phyloP scores from a whole-genome alignment of 2,888 invertebrate species.

The Polia nebulosa region DNA sequence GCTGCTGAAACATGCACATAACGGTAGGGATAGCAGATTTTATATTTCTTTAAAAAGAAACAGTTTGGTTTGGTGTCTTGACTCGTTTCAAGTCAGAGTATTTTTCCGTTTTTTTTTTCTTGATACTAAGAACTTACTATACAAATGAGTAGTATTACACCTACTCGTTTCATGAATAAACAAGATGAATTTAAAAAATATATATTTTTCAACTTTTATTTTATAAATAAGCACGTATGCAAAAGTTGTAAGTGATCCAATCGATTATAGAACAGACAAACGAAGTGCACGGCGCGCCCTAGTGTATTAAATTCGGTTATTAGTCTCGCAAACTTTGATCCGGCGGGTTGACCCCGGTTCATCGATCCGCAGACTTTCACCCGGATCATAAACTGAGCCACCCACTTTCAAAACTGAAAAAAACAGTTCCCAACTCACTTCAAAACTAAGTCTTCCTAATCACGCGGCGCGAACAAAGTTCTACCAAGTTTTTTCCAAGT shows the following conservation, averaged over 20 bases:
- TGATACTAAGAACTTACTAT: no score
- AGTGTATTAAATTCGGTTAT: slow-evolving; percentile 89
- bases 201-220: neutral
- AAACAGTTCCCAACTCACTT: slow-evolving; percentile 89
- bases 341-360: slow-evolving; percentile 87
- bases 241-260: slow-evolving; percentile 15
- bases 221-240: neutral
- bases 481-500: slow-evolving; percentile 89
- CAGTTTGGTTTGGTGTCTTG: neutral
- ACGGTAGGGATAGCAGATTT: neutral
- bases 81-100: neutral
- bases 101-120: neutral
- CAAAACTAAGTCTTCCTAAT: slow-evolving; percentile 91
- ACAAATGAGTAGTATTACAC: neutral
- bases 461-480: slow-evolving; percentile 90
- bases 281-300: slow-evolving; percentile 80
- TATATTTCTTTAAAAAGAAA: neutral
- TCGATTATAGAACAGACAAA: slow-evolving; percentile 43
- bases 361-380: slow-evolving; percentile 90
- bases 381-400: slow-evolving; percentile 91
- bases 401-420: slow-evolving; percentile 91
- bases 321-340: slow-evolving; percentile 89
- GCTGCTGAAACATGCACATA: no score
- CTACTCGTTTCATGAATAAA: neutral
- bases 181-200: no score